Conservation (phyloP, 64 coral and sea anemone species). For the Stichodactyla helianthus region DNA sequence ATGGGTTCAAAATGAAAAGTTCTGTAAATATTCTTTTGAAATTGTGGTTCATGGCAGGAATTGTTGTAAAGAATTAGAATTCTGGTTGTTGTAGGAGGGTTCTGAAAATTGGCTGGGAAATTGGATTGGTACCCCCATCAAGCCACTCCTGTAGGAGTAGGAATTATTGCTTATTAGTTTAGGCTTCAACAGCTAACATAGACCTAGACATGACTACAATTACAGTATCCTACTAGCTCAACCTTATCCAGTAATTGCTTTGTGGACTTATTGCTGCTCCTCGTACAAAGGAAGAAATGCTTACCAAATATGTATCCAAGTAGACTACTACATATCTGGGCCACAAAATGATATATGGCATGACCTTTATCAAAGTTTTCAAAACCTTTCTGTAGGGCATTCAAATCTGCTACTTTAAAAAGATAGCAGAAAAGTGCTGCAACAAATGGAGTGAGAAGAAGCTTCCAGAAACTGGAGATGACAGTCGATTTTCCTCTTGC, state of each 20-base stretch:
- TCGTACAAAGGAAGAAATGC: neutral
- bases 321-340: slow-evolving; percentile 59
- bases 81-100: too few species aligned
- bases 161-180: too few species aligned
- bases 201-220: neutral
- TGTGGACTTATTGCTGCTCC: too few species aligned
- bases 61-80: too few species aligned
- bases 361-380: neutral
- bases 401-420: neutral
- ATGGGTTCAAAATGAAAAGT: too few species aligned
- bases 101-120: too few species aligned
- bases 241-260: neutral
- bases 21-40: too few species aligned
- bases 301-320: slow-evolving; percentile 53
- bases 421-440: slow-evolving; percentile 19
- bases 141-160: too few species aligned
- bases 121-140: too few species aligned
- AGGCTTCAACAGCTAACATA: too few species aligned
- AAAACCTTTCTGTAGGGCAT: slow-evolving; percentile 30
- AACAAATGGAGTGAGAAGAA: slow-evolving; percentile 51
- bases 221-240: neutral
- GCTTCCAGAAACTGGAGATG: slow-evolving; percentile 48
- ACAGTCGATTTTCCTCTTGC: slow-evolving; percentile 55
- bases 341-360: slow-evolving; percentile 37
- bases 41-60: too few species aligned